Evolutionary conservation across 2,888 invertebrate genomes (phyloP), one percentile per base, ranked within the genome.

Genomic region (Nesidiocoris tenuis): DNA sequence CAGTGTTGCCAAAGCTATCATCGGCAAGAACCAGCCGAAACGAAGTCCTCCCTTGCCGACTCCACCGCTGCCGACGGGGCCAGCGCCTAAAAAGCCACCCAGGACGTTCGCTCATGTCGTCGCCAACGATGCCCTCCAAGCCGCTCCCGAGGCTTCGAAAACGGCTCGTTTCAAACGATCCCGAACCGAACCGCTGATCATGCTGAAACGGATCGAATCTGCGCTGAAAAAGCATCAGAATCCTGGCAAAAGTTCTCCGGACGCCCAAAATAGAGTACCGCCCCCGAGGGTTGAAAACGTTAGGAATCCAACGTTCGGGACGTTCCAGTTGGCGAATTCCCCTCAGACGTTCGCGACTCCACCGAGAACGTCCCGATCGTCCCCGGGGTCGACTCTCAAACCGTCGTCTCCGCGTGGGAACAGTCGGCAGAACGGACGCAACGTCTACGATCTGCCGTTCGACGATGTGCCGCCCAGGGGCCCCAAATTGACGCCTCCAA

Each of bases 31-130:
- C 7, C 55, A 66, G 39, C 83, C 88, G 0, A 89, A 89, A 79
- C 90, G 89, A 0, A 83, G 91, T 54, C 89, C 88, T 81, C 87
- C 87, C 78, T 90, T 89, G 18, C 83, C 91, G 61, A 88, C 88
- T 81, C 88, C 89, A 79, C 91, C 91, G 0, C 81, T 91, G 65
- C 91, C 91, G 0, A 78, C 83, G 1, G 91, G 91, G 0, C 91
- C 91, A 2, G 90, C 92, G 0, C 92, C 92, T 0, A 89, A 89
- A 80, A 92, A 92, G 82, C 92, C 92, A 0, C 92, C 92, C 0
- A 83, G 92, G 78, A 88, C 87, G 0, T 90, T 90, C 80, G 76
- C 74, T 70, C 78, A 77, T 76, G 25, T 12, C 61, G 71, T 68
- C 2, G 18, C 17, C 23, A 9, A 1, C 17, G 70, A 59, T 24